phyloP scores from a whole-genome alignment of 2,888 invertebrate species.

The Eupithecia pulchellata region DNA sequence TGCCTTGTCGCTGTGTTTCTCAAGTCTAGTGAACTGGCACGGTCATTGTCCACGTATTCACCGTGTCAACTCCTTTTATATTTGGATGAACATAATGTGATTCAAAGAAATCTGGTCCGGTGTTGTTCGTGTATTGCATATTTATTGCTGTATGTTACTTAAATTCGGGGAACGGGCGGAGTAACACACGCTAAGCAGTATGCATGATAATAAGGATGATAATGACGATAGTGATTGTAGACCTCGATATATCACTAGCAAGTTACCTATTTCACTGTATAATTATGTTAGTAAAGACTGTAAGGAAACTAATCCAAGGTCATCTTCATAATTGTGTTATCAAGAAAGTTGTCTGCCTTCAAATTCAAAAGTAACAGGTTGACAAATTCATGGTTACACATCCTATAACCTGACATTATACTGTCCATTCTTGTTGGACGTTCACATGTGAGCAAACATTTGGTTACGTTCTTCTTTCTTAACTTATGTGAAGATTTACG shows the following conservation, averaged over 20 bases:
- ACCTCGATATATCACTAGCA: neutral
- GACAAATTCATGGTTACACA: constrained; percentile 24
- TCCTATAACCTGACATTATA: constrained; percentile 7
- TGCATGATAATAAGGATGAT: neutral
- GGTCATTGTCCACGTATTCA: constrained; percentile 42
- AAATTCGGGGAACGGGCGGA: neutral
- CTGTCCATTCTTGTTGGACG: neutral
- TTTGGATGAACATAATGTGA: neutral
- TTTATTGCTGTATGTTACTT: neutral
- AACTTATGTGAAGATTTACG: neutral
- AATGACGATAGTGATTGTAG: neutral
- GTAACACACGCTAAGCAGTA: neutral
- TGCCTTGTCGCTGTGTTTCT: constrained; percentile 48
- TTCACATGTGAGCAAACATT: neutral
- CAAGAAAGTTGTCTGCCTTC: constrained; percentile 26
- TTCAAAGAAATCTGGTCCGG: neutral
- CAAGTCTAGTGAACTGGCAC: constrained; percentile 41
- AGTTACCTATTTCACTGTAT: neutral
- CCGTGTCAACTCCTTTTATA: neutral
- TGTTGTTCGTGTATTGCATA: neutral
- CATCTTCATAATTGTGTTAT: neutral
- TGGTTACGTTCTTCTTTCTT: neutral
- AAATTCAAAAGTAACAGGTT: constrained; percentile 29
- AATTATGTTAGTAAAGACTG: neutral
- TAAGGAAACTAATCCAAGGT: constrained; percentile 16